Evolutionary conservation across 2,888 invertebrate genomes (phyloP).

Genomic region (Serripes groenlandicus): DNA sequence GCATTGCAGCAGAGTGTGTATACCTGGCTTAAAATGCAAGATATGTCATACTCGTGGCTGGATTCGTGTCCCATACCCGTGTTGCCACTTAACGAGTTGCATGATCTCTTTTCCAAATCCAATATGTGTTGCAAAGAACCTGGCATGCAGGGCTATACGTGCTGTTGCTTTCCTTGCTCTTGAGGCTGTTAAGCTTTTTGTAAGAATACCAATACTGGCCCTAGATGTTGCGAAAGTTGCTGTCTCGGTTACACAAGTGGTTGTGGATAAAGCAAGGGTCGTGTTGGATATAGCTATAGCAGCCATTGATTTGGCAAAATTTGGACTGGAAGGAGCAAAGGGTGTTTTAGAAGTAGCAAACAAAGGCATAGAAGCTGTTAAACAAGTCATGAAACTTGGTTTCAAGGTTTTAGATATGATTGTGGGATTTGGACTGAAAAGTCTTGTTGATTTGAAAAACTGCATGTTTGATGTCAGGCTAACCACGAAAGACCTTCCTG

Average conservation of each 20-base stretch:
- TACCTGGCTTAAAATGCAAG: constrained; percentile 58
- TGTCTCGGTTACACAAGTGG: constrained; percentile 46
- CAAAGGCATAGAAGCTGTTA: constrained; percentile 42
- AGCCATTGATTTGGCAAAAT: constrained; percentile 34
- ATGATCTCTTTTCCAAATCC: constrained; percentile 60
- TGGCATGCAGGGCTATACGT: constrained; percentile 47
- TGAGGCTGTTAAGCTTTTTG: constrained; percentile 59
- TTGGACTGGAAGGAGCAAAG: constrained; percentile 42
- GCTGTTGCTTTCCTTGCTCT: constrained; percentile 51
- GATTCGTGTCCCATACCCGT: constrained; percentile 48
- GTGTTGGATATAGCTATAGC: constrained; percentile 48
- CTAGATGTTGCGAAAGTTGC: constrained; percentile 52
- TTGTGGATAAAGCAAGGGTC: constrained; percentile 60
- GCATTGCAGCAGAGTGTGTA: constrained; percentile 49
- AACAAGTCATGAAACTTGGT: constrained; percentile 32
- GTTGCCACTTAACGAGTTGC: constrained; percentile 52
- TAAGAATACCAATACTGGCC: constrained; percentile 50
- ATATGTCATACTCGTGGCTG: constrained; percentile 37
- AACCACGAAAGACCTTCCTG: constrained; percentile 6
- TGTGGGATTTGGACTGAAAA: constrained; percentile 35
- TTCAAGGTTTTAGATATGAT: constrained; percentile 40
- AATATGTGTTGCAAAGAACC: constrained; percentile 51
- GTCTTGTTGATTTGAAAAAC: constrained; percentile 33
- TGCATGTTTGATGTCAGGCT: constrained; percentile 44
- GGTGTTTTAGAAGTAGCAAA: constrained; percentile 39